Evolutionary conservation across 2,888 invertebrate species (phyloP), one percentile per base, ranked within the genome.

Genomic region (Melinaea menophilus): DNA sequence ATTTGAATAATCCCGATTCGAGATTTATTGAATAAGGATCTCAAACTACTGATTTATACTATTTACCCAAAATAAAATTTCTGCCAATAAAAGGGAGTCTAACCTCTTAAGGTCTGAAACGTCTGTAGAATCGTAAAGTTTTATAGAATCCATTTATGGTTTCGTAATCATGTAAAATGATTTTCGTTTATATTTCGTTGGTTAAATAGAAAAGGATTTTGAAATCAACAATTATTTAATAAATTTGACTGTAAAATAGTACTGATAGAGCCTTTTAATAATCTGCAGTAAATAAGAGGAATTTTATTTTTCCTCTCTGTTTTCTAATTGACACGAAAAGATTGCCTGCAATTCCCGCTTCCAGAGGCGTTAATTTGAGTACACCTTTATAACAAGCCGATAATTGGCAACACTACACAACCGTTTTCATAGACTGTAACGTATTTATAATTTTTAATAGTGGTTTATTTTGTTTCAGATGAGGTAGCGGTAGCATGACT

Each of bases 381-480:
- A 31, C 51, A 56, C 56, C 37, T 37, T 55, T 56, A 55, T 58
- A 61, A 59, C 58, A 61, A 56, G 56, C 35, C 66, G 61, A 64
- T 66, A 66, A 64, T 63, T 61, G 66, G 58, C 54, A 55, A 33
- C 47, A 57, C 45, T 57, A 34, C 41, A 55, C 55, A 37, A 58
- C 12, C 9, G 22, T 51, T 33, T 7, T 33, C 9, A 7, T 31
- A 47, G 37, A 56, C 35, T 34, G 22, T 31, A 47, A 55, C 41
- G 7, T 13, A 45, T 34, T 60, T 64, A 51, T 56, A 37, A 45
- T 69, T 55, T 63, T 51, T 64, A 64, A 55, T 7, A 13, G 48
- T 5, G 35, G 12, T 72, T 69, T 76, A 64, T 59, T 73, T 85
- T 85, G 87, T 89, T 89, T 68, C 90, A 90, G 89, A 84, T 86